Evolutionary conservation across 37 sponge, comb jelly and placozoan species (phyloP).

Genomic region (Dysidea cf. avara): DNA sequence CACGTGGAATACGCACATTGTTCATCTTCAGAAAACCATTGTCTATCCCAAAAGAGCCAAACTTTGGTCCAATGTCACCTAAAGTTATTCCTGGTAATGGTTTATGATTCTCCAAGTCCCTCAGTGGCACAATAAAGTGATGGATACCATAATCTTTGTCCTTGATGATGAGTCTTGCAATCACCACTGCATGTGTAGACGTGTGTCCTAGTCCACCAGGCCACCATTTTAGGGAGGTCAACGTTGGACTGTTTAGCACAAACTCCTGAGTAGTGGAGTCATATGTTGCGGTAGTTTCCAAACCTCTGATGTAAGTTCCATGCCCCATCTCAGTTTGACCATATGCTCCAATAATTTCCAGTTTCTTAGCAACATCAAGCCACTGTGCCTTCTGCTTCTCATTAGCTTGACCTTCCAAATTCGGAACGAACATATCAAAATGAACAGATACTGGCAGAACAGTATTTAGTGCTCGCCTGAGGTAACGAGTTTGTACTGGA

Average conservation of each 20-base stretch:
- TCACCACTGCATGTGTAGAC: constrained; percentile 77
- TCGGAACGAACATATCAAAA: constrained; percentile 79
- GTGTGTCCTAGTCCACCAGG: constrained; percentile 86
- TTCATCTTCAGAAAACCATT: constrained; percentile 57
- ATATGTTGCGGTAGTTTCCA: constrained; percentile 90
- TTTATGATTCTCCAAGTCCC: constrained; percentile 82
- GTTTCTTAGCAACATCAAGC: constrained; percentile 68
- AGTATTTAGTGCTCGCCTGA: constrained; percentile 46
- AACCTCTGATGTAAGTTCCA: constrained; percentile 82
- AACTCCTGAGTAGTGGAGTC: constrained; percentile 78
- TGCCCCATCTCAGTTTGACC: constrained; percentile 95
- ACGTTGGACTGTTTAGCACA: constrained; percentile 78
- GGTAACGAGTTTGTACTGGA: background rate
- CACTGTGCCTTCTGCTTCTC: constrained; percentile 81
- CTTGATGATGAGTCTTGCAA: constrained; percentile 72
- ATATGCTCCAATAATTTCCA: constrained; percentile 82
- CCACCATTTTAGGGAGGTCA: constrained; percentile 92
- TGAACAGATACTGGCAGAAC: constrained; percentile 57
- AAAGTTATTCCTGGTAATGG: constrained; percentile 79
- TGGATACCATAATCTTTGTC: constrained; percentile 80
- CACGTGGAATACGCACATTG: constrained; percentile 61
- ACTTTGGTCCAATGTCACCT: constrained; percentile 65
- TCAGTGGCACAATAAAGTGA: constrained; percentile 80
- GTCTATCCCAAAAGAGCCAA: constrained; percentile 36
- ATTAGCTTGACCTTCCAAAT: constrained; percentile 80